Evolutionary conservation across 1,140 invertebrate genomes (phyloP), one percentile per base, ranked within the genome.

Genomic region (Proales similis): DNA sequence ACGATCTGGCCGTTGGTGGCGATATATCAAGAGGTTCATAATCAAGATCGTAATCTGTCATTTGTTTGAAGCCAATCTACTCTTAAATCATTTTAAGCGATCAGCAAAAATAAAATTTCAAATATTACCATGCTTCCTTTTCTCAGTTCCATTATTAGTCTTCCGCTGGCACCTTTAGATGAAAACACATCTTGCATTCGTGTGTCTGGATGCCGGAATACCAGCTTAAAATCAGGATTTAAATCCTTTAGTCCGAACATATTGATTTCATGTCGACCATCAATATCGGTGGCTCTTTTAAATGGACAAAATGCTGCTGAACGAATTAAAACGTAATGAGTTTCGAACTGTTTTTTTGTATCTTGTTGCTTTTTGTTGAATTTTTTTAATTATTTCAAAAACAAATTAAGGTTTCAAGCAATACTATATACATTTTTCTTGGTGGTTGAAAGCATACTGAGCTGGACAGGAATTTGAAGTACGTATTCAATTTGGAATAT

Each of bases 281-380:
- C 45, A 33, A 24, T 57, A 36, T 12, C 29, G 30, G 39, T 57
- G 39, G 11, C 9, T 36, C 9, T 9, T 57, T 57, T 24, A 57
- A 75, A 69, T 6, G 74, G 74, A 43, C 67, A 71, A 69, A 69
- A 74, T 2, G 68, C 69, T 17, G 70, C 68, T 73, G 73, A 76
- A 20, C 74, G 66, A 3, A 76, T 48, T 0, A 66, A 64, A 5
- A 57, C 20, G 30, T 57, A 30, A 24, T 57, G 51, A n/a, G 51
- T 57, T 42, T 57, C 51, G 36, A 57, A 57, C 17, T 29, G 36
- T 57, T 57, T 57, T n/a, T 57, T 57, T 9, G 33, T 36, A 36
- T 36, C 33, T n/a, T n/a, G n/a, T n/a, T n/a, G 14, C 9, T 36
- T 36, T 36, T 36, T 36, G 9, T 36, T 36, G 14, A 9, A 36